Percentiles rank a stretch among this genome's conserved stretches.
phyloP scores from a whole-genome alignment of 2,797 vertebrate genomes.

The Ibycter americanus region DNA sequence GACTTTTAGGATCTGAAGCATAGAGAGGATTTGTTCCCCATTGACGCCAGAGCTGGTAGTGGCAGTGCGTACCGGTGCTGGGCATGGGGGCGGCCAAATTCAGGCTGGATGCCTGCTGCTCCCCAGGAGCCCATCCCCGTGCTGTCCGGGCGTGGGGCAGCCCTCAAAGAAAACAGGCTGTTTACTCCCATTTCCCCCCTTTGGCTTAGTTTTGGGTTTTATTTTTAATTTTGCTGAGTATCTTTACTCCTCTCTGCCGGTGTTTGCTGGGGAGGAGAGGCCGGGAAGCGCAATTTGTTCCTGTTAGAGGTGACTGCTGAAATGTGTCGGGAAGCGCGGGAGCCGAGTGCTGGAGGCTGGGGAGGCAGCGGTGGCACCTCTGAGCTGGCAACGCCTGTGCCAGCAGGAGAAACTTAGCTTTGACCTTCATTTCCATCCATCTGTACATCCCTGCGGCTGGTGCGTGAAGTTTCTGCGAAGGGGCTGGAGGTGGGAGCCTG shows the following conservation, averaged over 20 bases:
- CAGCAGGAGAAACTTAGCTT: not conserved
- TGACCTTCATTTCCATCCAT: not conserved
- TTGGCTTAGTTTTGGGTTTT: not conserved
- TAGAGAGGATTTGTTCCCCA: not conserved
- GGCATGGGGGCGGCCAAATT: fast-evolving
- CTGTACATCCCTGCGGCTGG: fast-evolving
- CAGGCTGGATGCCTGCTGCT: not conserved
- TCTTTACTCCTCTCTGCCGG: not conserved
- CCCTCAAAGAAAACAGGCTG: not conserved
- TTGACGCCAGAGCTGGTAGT: not conserved
- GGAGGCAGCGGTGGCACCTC: not conserved
- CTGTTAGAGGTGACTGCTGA: not conserved
- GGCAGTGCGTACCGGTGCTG: not conserved
- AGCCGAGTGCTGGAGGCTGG: not conserved
- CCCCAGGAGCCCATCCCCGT: not conserved
- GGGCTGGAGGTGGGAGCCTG: not conserved
- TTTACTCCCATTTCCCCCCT: not conserved
- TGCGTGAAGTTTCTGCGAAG: not conserved
- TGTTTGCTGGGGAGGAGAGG: not conserved
- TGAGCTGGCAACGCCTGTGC: not conserved
- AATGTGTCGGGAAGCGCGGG: not conserved
- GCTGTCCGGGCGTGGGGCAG: not conserved
- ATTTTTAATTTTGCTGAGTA: not conserved
- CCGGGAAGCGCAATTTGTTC: not conserved
- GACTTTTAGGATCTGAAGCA: not conserved